Evolutionary conservation across 64 coral and sea anemone genomes (phyloP), one percentile per base, ranked within the genome.

Genomic region (Catalaphyllia jardinei): DNA sequence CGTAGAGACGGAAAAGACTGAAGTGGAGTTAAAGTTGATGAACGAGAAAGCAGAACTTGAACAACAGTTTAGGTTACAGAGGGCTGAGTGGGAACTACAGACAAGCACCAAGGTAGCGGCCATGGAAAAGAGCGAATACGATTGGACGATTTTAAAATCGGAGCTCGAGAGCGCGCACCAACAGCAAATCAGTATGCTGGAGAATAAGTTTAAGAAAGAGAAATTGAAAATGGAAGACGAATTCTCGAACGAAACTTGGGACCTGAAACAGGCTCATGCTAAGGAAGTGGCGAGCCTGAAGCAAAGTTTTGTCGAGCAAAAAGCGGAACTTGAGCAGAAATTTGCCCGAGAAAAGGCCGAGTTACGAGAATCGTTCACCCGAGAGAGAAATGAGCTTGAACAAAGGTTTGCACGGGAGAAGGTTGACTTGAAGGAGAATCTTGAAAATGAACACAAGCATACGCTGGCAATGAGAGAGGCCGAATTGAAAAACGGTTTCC

Each of bases 41-140:
- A 99, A 99, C n/a, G 97, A 99, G 86, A 99, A 99, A 69, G 82
- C 91, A n/a, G 91, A 89, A 11, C 74, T 99, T 50, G 91, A 91
- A 62, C 90, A 99, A 71, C 97, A 99, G 20, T 91, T 95, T 60
- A 87, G 89, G 76, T 91, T 93, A 60, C 94, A 99, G 8, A 95
- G 93, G 87, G 91, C 94, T 22, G 97, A 99, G 18, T 87, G 91
- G 92, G 95, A 97, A 55, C 57, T 97, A 28, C 87, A 78, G 28
- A 92, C 83, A 6, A 88, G 77, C 10, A 93, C 51, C 11, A 92
- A 88, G 19, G 90, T 86, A 28, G 92, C 77, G 17, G 92, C 74
- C 8, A 80, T 97, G 29, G 75, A 97, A 27, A 97, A 97, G 82
- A 93, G 22, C 42, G 88, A 97, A 55, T 88, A 88, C 12, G 95